Percentiles rank a stretch among this genome's conserved stretches.
phyloP scores from a whole-genome alignment of 2,797 vertebrate genomes.

The Neomorphus geoffroyi region DNA sequence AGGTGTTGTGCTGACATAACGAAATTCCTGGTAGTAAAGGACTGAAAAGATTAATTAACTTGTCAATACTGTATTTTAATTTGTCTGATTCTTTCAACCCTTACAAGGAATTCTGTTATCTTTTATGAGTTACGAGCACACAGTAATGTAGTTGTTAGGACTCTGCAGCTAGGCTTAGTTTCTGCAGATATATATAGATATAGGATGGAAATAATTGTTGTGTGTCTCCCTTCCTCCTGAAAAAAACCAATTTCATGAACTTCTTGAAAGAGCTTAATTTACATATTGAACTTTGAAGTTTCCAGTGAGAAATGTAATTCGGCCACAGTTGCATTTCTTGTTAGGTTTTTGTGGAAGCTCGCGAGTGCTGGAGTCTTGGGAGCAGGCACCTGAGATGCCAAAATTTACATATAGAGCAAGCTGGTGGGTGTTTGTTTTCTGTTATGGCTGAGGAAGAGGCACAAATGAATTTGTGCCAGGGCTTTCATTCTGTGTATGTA shows the following conservation, averaged over 20 bases:
- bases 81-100: neutral
- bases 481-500: neutral
- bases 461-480: neutral
- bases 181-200: neutral
- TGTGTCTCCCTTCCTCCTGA: neutral
- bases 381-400: neutral
- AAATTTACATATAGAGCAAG: neutral
- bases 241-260: neutral
- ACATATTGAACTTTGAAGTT: neutral
- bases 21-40: neutral
- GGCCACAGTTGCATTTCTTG: neutral
- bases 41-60: neutral
- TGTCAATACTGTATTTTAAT: neutral
- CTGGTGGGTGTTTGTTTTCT: neutral
- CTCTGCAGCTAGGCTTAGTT: neutral
- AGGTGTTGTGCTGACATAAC: neutral
- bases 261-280: neutral
- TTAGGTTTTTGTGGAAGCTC: neutral
- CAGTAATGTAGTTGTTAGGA: neutral
- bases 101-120: neutral
- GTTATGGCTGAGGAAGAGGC: neutral
- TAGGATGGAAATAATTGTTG: neutral
- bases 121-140: neutral
- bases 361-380: neutral
- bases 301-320: neutral